Conservation (phyloP, 2,888 invertebrate genomes). For the Boloria euphrosyne region DNA sequence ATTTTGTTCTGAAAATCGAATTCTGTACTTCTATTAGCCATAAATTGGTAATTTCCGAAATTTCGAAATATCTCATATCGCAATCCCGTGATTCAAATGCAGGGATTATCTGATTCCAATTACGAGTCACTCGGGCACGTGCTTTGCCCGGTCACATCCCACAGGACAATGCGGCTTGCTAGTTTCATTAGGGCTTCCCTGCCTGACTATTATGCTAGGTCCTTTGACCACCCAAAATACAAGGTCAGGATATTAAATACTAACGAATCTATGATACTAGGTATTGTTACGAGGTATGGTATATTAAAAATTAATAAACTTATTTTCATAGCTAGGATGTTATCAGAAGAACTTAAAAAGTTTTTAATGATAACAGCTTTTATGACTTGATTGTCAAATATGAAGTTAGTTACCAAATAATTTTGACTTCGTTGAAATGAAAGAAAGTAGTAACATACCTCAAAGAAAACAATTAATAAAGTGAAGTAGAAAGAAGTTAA, state of each 20-base stretch:
- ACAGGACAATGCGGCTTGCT: slow-evolving; percentile 38
- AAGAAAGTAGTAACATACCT: neutral
- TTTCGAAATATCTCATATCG: slow-evolving; percentile 31
- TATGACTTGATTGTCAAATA: too few species aligned
- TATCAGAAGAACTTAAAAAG: too few species aligned
- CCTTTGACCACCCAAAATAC: slow-evolving; percentile 14
- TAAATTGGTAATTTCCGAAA: slow-evolving; percentile 15
- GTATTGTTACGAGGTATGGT: neutral
- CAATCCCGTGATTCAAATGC: slow-evolving; percentile 35
- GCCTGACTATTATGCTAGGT: slow-evolving; percentile 22
- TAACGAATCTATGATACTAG: neutral
- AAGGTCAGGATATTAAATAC: slow-evolving; percentile 8
- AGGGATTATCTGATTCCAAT: slow-evolving; percentile 42
- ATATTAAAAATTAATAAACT: neutral
- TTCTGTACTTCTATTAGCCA: neutral
- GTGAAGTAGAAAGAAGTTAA: slow-evolving; percentile 1
- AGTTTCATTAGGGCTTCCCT: slow-evolving; percentile 39
- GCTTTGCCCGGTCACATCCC: slow-evolving; percentile 38
- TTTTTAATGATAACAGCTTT: too few species aligned
- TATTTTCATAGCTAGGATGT: too few species aligned
- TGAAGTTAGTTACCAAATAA: too few species aligned
- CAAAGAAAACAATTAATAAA: neutral
- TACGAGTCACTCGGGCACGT: slow-evolving; percentile 39
- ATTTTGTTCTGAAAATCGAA: neutral
- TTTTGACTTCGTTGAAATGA: too few species aligned